Conservation (phyloP, 1,140 invertebrate genomes). For the Platyura marginata region DNA sequence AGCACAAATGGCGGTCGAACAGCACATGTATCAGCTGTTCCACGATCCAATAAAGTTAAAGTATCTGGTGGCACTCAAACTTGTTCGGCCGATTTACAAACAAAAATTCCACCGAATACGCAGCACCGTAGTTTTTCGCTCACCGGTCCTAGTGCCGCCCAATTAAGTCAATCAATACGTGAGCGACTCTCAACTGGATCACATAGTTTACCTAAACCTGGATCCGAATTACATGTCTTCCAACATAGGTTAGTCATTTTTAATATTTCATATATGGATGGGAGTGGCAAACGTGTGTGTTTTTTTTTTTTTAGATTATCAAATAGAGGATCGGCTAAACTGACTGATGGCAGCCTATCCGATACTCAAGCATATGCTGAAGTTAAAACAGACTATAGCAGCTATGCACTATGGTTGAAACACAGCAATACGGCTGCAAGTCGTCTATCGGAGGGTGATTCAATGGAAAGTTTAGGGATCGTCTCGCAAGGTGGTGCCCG, state of each 20-base stretch:
- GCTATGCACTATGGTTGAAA: conserved; percentile 46
- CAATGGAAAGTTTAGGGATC: conserved; percentile 36
- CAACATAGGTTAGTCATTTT: conserved; percentile 17
- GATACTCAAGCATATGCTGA: conserved; percentile 49
- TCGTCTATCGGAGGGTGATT: conserved; percentile 43
- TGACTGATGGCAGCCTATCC: conserved; percentile 59
- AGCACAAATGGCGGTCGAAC: conserved; percentile 33
- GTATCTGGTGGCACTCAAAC: conserved; percentile 78
- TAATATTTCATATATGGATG: neutral
- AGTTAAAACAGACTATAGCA: conserved; percentile 44
- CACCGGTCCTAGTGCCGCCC: conserved; percentile 60
- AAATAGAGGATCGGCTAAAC: conserved; percentile 35
- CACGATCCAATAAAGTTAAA: conserved; percentile 66
- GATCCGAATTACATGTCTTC: conserved; percentile 31
- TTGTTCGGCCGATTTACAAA: conserved; percentile 55
- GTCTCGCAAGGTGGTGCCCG: conserved; percentile 19
- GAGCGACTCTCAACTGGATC: conserved; percentile 62
- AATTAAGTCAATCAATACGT: conserved; percentile 64
- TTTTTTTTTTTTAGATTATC: conserved; percentile 22
- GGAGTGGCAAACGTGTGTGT: neutral
- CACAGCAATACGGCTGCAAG: conserved; percentile 48
- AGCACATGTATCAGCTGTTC: conserved; percentile 66
- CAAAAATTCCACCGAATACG: conserved; percentile 27
- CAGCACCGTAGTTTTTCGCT: conserved; percentile 60
- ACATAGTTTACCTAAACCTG: conserved; percentile 58